These are phyloP conservation scores for Leucania comma DNA, from an alignment of 2,888 invertebrate genomes.

Conservation along the genomic window DNA sequence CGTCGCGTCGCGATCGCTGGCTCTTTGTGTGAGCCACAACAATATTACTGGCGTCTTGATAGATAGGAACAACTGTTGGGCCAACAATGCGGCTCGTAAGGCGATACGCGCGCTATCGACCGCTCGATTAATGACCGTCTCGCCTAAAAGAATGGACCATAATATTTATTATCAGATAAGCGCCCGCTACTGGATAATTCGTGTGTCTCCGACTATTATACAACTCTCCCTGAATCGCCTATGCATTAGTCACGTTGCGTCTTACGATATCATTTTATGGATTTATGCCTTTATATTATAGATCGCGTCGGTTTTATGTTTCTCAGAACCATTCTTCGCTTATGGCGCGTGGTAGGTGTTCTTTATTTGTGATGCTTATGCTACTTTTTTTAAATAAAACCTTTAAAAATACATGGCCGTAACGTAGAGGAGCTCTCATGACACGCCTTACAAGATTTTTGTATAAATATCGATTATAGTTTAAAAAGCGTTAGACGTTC, in stretches of 20 bases:
- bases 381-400: slow-evolving; percentile 48
- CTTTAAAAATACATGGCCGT: slow-evolving; percentile 28
- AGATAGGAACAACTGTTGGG: slow-evolving; percentile 88
- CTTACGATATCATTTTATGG: slow-evolving; percentile 84
- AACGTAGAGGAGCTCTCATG: slow-evolving; percentile 53
- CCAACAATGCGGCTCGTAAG: slow-evolving; percentile 89
- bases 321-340: slow-evolving; percentile 73
- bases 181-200: slow-evolving; percentile 88
- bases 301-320: slow-evolving; percentile 81
- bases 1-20: slow-evolving; percentile 73
- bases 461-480: slow-evolving; percentile 75
- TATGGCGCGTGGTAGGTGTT: slow-evolving; percentile 67
- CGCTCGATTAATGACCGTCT: slow-evolving; percentile 89
- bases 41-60: slow-evolving; percentile 89
- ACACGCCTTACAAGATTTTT: slow-evolving; percentile 69
- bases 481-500: slow-evolving; percentile 76
- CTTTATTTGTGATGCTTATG: slow-evolving; percentile 66
- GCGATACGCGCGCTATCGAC: slow-evolving; percentile 89
- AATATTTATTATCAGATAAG: slow-evolving; percentile 91
- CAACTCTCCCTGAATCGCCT: slow-evolving; percentile 81
- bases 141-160: slow-evolving; percentile 90
- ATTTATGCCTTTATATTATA: slow-evolving; percentile 80
- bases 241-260: slow-evolving; percentile 87
- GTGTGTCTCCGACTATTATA: slow-evolving; percentile 87
- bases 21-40: slow-evolving; percentile 84